Evolutionary conservation across 2,113 vertebrate species (phyloP).

Genomic region (Heliornis fulica): DNA sequence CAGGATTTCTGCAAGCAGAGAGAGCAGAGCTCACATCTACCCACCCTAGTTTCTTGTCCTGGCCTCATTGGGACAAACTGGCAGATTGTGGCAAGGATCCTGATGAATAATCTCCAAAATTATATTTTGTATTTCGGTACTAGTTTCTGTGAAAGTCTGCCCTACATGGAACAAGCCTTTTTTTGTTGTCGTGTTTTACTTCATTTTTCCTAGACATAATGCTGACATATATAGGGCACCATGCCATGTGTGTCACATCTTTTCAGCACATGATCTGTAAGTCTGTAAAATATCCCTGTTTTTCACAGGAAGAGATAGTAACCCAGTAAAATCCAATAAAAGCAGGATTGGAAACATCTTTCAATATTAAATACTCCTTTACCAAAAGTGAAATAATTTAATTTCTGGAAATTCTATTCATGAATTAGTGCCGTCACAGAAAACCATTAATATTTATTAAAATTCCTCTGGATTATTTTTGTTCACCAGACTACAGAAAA

Average conservation of each 20-base stretch:
- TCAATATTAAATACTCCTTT: not conserved
- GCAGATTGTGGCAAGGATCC: not conserved
- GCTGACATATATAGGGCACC: not conserved
- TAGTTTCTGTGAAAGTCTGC: not conserved
- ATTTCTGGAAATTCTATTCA: not conserved
- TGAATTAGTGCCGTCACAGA: not conserved
- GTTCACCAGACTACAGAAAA: not conserved
- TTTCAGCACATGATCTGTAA: not conserved
- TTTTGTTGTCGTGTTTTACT: not conserved
- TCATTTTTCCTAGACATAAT: not conserved
- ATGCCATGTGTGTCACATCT: not conserved
- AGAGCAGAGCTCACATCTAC: not conserved
- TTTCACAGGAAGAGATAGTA: not conserved
- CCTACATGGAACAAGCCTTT: not conserved
- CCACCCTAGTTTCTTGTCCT: not conserved
- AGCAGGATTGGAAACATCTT: not conserved
- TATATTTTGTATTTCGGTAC: not conserved
- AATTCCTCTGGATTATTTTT: not conserved
- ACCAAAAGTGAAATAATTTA: not conserved
- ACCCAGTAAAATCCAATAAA: conserved; percentile 19
- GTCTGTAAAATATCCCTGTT: not conserved
- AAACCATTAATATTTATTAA: not conserved
- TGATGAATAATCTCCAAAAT: not conserved
- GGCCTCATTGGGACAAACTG: not conserved
- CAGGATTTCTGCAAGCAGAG: not conserved